Base-by-base conservation (phyloP, 2,113 vertebrate species). In the Blennius ocellaris region DNA sequence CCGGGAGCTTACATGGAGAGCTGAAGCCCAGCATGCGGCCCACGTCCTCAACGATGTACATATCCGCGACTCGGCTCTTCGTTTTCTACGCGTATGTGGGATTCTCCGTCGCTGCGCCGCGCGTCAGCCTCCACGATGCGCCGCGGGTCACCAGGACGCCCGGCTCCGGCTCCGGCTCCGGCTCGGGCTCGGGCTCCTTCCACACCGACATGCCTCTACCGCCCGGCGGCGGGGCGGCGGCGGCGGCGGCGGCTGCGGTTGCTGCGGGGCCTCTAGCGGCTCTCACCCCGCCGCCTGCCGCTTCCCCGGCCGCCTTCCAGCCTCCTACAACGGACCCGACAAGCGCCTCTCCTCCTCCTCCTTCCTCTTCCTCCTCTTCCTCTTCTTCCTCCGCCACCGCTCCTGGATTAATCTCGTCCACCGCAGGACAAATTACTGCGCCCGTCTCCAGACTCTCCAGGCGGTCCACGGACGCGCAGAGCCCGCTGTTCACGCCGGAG, bases 1-100 rank as follows among this genome's bases (percentile, higher is more conserved):
- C 60, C 76, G 83, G 76, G 76, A 81, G 85, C 89, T 83, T 92
- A 88, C 87, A 93, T 93, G 92, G 92, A 93, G 91, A 93, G 91
- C 92, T 91, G 91, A 92, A 69, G 82, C 60, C 39, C 53, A 89
- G 76, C 75, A 93, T 93, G 92, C 88, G 90, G 63, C 64, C 69
- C 52, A 74, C 90, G 80, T 86, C 85, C 78, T 90, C 87, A 92
- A 93, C 92, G 82, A 94, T 94, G 92, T 87, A 79, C 82, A 89
- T 86, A 84, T 90, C 88, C 64, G 60, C 84, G 82, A 71, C 61
- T 15, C 75, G 89, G 52, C 55, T 90, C 68, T 74, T 93, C 71
- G 67, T 94, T 87, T 84, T 93, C 9, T 88, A 87, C 67, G 84
- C 82, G 65, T 90, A 76, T 72, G 65, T 87, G 30, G 90, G 91